Conservation (phyloP, 2,888 invertebrate genomes). For the Brachyopa scutellaris region DNA sequence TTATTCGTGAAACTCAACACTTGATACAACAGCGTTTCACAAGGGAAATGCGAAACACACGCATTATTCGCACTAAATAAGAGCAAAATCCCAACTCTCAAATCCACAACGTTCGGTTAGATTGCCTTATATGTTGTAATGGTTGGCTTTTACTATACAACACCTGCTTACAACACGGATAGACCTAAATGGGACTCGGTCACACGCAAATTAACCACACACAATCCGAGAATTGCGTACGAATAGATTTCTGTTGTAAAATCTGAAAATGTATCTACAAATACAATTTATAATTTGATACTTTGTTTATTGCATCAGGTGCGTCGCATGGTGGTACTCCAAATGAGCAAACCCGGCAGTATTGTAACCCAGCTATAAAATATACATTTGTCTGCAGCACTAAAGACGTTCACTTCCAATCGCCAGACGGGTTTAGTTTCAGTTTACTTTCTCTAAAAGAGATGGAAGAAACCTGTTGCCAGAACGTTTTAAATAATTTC, state of each 20-base stretch:
- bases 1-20: conserved; percentile 58
- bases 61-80: conserved; percentile 51
- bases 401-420: conserved; percentile 51
- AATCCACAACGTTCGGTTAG: background rate
- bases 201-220: conserved; percentile 65
- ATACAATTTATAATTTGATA: conserved; percentile 66
- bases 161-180: conserved; percentile 68
- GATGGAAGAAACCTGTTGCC: conserved; percentile 53
- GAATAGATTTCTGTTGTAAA: conserved; percentile 45
- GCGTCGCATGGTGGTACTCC: conserved; percentile 1
- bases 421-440: background rate
- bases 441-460: conserved; percentile 61
- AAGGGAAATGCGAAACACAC: conserved; percentile 59
- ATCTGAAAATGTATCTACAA: conserved; percentile 55
- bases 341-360: background rate
- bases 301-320: conserved; percentile 51
- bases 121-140: conserved; percentile 29
- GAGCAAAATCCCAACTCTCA: conserved; percentile 39
- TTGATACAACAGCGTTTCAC: conserved; percentile 44
- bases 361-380: conserved; percentile 4
- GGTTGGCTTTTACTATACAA: conserved; percentile 3
- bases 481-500: conserved; percentile 48
- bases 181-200: conserved; percentile 36
- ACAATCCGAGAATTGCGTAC: conserved; percentile 50
- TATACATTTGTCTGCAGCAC: background rate